Percentiles rank a stretch among this genome's conserved stretches.
Evolutionary conservation across 2,888 invertebrate species (phyloP).

Genomic region (Caradrina clavipalpis): DNA sequence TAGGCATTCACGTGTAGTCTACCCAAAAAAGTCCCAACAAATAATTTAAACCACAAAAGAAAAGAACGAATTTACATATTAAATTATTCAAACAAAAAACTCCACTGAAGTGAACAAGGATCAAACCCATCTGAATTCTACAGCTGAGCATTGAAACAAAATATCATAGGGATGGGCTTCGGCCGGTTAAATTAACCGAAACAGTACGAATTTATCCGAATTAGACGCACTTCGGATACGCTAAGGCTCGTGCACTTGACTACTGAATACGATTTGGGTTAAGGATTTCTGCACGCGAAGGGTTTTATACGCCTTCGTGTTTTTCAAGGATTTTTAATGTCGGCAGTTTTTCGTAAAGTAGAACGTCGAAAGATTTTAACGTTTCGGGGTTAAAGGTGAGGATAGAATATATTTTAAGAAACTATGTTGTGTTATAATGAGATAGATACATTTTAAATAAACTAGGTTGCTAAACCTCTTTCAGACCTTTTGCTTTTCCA

Average conservation of each 20-base stretch:
- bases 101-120: constrained; percentile 46
- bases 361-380: too few species aligned
- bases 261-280: constrained; percentile 58
- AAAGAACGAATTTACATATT: constrained; percentile 20
- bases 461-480: too few species aligned
- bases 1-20: not conserved
- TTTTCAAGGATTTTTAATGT: not conserved
- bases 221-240: constrained; percentile 65
- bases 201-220: constrained; percentile 71
- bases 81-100: constrained; percentile 51
- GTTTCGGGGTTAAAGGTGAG: too few species aligned
- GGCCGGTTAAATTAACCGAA: constrained; percentile 74
- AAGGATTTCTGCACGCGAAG: constrained; percentile 25
- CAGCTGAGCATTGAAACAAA: constrained; percentile 54
- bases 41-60: constrained; percentile 39
- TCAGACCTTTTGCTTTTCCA: not conserved
- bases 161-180: constrained; percentile 53
- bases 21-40: not conserved
- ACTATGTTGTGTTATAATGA: too few species aligned
- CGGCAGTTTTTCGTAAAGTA: not conserved
- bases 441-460: too few species aligned
- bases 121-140: constrained; percentile 46
- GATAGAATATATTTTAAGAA: too few species aligned
- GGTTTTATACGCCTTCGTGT: constrained; percentile 1
- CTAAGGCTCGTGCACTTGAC: constrained; percentile 55